A percentile compares a stretch with the other conserved stretches of the same genome.
Evolutionary conservation across 1,140 invertebrate genomes (phyloP).

Genomic region (Olivierus martensii): DNA sequence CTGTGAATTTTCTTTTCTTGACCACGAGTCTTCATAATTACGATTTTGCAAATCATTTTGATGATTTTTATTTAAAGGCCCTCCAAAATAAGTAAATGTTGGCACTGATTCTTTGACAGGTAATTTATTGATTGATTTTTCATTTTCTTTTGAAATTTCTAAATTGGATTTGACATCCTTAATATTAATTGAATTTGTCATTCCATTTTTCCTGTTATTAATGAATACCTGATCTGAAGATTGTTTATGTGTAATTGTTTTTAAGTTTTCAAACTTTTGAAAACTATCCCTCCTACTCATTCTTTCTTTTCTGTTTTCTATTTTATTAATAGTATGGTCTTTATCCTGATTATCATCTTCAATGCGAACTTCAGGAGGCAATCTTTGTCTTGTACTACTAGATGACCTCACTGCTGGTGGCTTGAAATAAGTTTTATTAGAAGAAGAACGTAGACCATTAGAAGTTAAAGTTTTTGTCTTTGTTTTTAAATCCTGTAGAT

Average conservation of each 20-base stretch:
- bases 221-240: neutral
- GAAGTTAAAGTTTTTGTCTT: too few species aligned
- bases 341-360: conserved; percentile 5
- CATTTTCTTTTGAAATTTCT: neutral
- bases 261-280: conserved; percentile 7
- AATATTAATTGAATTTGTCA: neutral
- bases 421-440: conserved; percentile 13
- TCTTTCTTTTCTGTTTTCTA: too few species aligned
- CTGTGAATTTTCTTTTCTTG: neutral
- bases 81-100: neutral
- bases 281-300: conserved; percentile 7
- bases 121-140: too few species aligned
- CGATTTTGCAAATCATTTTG: neutral
- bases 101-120: neutral
- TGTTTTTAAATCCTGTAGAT: too few species aligned
- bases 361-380: conserved; percentile 12
- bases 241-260: conserved; percentile 3
- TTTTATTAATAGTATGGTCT: neutral
- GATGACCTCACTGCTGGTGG: conserved; percentile 11
- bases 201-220: neutral
- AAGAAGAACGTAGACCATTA: conserved; percentile 3
- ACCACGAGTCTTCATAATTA: neutral
- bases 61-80: neutral
- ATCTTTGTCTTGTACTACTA: conserved; percentile 7
- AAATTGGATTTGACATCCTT: neutral